Evolutionary conservation across 1,140 invertebrate species (phyloP), one percentile per base, ranked within the genome.

Genomic region (Agrypnia vestita): DNA sequence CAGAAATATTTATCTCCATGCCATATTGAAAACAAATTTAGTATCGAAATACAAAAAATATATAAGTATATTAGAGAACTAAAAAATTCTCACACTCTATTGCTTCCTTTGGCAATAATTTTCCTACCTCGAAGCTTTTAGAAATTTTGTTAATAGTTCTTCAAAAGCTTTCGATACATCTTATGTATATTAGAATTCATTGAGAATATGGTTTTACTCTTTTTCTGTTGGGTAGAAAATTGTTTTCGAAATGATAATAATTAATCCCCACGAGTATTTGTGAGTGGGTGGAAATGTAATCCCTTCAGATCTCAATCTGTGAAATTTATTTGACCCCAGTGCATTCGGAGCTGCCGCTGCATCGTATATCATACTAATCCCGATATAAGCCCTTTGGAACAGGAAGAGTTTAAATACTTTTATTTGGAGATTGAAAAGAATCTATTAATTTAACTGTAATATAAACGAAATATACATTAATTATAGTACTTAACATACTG

Each of bases 221-320:
- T 35, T 35, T 35, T 35, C 6, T 35, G 25, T 51, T 9, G 11
- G 49, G n/a, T 51, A 51, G n/a, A 51, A 15, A 51, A 51, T 51
- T 51, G 59, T 62, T 62, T 62, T 62, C 19, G 25, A 35, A 25
- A 15, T 10, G 15, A 62, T 62, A 19, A 25, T 21, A 62, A 62
- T 76, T 75, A 61, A 77, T 44, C 74, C 79, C 67, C 61, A 35
- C 51, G 79, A 74, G 75, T 77, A 80, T 80, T 80, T 77, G 78
- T 75, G 79, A 69, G 79, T 80, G 79, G 79, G 79, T 72, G 75
- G 74, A 76, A 55, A 56, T 43, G 74, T 69, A 77, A 80, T 71
- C 69, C 64, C 53, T 69, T 73, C 79, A 76, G 61, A 80, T 71
- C 47, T 51, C 67, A 71, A 71, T 71, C 67, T 71, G 9, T 17